Conservation (phyloP, 2,113 vertebrate species). For the Hemibagrus wyckioides region DNA sequence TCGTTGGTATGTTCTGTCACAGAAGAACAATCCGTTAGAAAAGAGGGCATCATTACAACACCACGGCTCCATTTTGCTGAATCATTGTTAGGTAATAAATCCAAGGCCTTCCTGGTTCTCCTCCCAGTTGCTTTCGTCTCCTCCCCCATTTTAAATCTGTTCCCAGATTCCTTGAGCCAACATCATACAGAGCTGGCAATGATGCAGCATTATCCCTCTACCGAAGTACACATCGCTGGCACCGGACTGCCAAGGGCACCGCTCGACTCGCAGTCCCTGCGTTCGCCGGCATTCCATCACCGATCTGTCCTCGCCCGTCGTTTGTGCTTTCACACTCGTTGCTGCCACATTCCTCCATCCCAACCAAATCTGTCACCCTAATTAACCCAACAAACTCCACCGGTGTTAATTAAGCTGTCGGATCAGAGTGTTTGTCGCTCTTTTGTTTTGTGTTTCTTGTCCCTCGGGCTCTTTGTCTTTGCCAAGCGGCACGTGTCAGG, state of each 20-base stretch:
- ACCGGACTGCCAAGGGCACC: background rate
- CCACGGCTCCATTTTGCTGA: constrained; percentile 13
- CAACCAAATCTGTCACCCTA: constrained; percentile 56
- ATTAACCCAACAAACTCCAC: constrained; percentile 59
- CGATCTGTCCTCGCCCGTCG: constrained; percentile 33
- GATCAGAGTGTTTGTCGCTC: constrained; percentile 55
- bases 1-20: background rate
- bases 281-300: constrained; percentile 42
- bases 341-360: constrained; percentile 46
- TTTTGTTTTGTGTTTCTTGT: constrained; percentile 53
- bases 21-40: background rate
- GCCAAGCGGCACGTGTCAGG: constrained; percentile 53
- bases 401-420: constrained; percentile 58
- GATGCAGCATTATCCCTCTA: background rate
- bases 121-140: background rate
- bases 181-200: background rate
- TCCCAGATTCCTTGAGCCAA: background rate
- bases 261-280: background rate
- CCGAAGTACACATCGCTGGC: background rate
- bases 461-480: constrained; percentile 58
- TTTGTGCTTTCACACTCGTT: constrained; percentile 47
- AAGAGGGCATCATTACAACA: background rate
- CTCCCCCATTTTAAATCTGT: background rate
- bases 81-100: constrained; percentile 23
- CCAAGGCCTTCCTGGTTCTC: constrained; percentile 32